Percentiles rank a stretch among this genome's conserved stretches.
These are phyloP conservation scores for Corythornis cristatus DNA, from an alignment of 2,113 vertebrate species.

Conservation along the genomic window DNA sequence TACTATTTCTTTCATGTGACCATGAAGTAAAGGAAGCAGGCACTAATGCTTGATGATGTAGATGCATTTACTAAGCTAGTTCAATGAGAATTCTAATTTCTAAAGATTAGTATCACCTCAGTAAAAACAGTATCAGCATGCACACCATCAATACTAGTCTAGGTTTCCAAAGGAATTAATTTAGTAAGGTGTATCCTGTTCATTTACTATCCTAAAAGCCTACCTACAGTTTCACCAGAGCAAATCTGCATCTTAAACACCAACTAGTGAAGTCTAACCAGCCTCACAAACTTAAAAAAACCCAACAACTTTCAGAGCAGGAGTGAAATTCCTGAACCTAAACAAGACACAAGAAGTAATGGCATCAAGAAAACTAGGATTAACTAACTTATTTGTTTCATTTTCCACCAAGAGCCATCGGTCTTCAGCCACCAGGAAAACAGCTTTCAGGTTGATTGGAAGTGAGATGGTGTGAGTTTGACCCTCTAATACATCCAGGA, in stretches of 20 bases:
- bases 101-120: background rate
- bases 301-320: background rate
- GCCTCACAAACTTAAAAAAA: background rate
- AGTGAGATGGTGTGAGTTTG: constrained; percentile 87
- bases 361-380: background rate
- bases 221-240: background rate
- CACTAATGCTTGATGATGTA: background rate
- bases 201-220: background rate
- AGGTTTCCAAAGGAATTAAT: background rate
- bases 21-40: background rate
- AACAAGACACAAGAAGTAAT: background rate
- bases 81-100: background rate
- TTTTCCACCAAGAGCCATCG: constrained; percentile 92
- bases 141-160: background rate
- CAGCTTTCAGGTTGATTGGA: constrained; percentile 85
- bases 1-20: background rate
- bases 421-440: constrained; percentile 92
- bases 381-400: constrained; percentile 85
- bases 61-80: background rate
- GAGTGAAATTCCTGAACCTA: background rate
- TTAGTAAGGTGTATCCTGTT: background rate
- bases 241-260: background rate
- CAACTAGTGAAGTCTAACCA: background rate
- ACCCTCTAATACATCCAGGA: constrained; percentile 92
- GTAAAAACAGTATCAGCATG: background rate